Base-by-base conservation (phyloP, 1,140 invertebrate species). In the Ericerus pela region DNA sequence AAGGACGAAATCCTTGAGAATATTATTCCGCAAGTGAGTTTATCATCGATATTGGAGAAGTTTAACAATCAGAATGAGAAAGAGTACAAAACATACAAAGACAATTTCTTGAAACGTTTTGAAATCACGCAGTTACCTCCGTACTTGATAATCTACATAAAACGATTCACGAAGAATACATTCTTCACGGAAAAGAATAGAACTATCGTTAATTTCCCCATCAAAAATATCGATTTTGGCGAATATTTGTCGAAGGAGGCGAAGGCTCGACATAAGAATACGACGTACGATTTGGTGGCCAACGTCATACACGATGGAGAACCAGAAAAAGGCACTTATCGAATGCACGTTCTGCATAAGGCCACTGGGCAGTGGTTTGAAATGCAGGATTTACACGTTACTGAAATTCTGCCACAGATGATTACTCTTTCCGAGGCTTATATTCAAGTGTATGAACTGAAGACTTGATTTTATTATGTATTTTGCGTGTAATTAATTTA, bases 141-240 rank as follows among this genome's bases (percentile, higher is more conserved):
- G n/a, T 99, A 93, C 72, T 77, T 99, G 14, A 97, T 99, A 64
- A 71, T 99, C 51, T 97, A 95, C 62, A 94, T 98, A 43, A 95
- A 96, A 74, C 78, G 96, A 61, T 99, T 99, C 69, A 97, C 93
- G 2, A 99, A 95, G 71, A 99, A 99, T 69, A 96, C 92, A 27
- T 99, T 98, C 72, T 97, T 96, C 65, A 79, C 95, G 12, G 96
- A 99, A 68, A 99, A 99, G 71, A 99, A 99, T 77, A 93, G 93
- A 10, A 99, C 96, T 0, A 99, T 99, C 68, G 95, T 99, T 0
- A 99, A 99, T 72, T 99, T 99, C 69, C 95, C 96, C 5, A 90
- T 99, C 37, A 95, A 91, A 66, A 93, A 94, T 69, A 85, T 99
- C 11, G 96, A 99, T 73, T 92, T 99, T 73, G 91, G 92, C 10